phyloP scores from a whole-genome alignment of 2,888 invertebrate species.

The Abscondita cerata region DNA sequence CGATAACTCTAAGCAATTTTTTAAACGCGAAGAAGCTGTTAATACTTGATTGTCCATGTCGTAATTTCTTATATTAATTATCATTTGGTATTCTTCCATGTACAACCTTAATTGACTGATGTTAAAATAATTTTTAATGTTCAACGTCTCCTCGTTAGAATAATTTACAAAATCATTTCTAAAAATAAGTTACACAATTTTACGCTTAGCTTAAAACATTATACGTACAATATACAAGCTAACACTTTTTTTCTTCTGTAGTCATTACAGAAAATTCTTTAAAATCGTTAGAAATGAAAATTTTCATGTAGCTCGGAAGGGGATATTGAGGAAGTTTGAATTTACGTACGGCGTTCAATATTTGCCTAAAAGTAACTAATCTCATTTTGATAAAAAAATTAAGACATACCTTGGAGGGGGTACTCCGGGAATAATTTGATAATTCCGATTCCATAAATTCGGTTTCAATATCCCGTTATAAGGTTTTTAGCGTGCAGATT shows the following conservation, averaged over 20 bases:
- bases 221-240: conserved; percentile 22
- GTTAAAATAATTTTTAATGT: conserved; percentile 40
- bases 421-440: conserved; percentile 33
- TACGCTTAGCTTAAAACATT: not conserved
- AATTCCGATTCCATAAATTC: conserved; percentile 13
- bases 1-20: conserved; percentile 28
- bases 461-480: conserved; percentile 22
- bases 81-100: conserved; percentile 51
- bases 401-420: too few relatives aligned
- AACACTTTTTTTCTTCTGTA: too few relatives aligned
- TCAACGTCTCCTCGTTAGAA: conserved; percentile 32
- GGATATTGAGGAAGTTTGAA: too few relatives aligned
- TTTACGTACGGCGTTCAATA: too few relatives aligned
- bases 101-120: conserved; percentile 45
- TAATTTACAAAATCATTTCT: conserved; percentile 24
- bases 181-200: conserved; percentile 17
- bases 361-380: too few relatives aligned
- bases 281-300: too few relatives aligned
- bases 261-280: too few relatives aligned
- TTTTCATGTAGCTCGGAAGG: too few relatives aligned
- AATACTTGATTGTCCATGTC: conserved; percentile 43
- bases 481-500: conserved; percentile 35
- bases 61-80: conserved; percentile 46
- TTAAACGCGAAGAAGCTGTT: conserved; percentile 9
- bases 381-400: too few relatives aligned